Conservation (phyloP, 2,113 vertebrate species). For the Natator depressus region DNA sequence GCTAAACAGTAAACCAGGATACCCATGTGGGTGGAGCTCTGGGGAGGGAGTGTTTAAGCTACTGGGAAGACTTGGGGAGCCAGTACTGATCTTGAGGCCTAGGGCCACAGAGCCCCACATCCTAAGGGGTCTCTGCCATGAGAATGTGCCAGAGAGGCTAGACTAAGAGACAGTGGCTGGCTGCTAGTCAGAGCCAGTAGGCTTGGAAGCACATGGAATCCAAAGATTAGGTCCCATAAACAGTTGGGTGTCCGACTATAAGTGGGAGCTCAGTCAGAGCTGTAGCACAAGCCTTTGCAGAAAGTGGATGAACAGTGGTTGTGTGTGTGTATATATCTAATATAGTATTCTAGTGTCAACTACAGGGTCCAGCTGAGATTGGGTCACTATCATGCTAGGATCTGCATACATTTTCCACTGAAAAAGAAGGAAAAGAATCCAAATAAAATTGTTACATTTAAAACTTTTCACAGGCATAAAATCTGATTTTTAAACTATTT, state of each 20-base stretch:
- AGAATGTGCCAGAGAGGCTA: background rate
- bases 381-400: background rate
- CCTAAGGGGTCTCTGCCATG: background rate
- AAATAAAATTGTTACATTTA: background rate
- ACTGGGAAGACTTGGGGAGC: background rate
- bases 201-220: accelerated
- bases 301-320: background rate
- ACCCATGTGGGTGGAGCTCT: background rate
- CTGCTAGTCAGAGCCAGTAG: background rate
- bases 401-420: background rate
- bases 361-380: background rate
- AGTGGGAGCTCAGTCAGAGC: background rate
- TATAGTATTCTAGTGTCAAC: background rate
- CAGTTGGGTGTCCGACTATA: slow-evolving; percentile 18
- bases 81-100: background rate
- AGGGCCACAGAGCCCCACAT: background rate
- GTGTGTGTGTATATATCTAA: background rate
- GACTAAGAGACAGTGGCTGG: background rate
- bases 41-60: accelerated
- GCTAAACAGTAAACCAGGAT: background rate
- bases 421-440: background rate
- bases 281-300: background rate
- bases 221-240: background rate
- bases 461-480: background rate
- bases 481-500: background rate